Base-by-base conservation (phyloP, 1,140 invertebrate species). In the Aphelinus atriplicis region DNA sequence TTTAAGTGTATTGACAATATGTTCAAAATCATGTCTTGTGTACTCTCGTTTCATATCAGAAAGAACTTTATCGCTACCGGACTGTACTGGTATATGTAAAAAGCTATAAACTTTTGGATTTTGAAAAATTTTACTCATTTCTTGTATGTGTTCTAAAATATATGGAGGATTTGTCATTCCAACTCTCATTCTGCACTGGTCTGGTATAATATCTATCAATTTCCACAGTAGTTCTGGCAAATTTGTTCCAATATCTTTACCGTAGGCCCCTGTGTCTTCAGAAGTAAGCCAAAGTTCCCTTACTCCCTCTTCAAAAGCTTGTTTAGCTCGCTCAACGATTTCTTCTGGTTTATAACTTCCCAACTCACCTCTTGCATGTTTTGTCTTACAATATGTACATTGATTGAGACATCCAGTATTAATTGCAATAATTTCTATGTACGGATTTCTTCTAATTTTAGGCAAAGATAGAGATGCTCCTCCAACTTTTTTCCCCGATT, bases 161-260 rank as follows among this genome's bases (percentile, higher is more conserved):
- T 99, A 99, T 0, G 98, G 98, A 0, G 98, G 98, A 91, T 99
- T 99, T 1, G 97, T 98, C 97, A 98, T 99, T 9, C 97, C 97
- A 1, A 98, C 87, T 73, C 96, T 89, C 80, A 98, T 89, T 90
- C 95, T 93, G 81, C 96, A 97, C 43, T 95, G 94, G 62, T 95
- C 91, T 0, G 98, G 98, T 73, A 99, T 97, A 0, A 97, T 93
- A 75, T 96, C 91, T 0, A 98, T 93, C n/a, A 99, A 86, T 83
- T 93, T 87, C 91, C 93, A 93, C 50, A 99, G 88, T 56, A 99
- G 87, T 85, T 95, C 92, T 0, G 97, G 96, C 53, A 99, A 88
- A 3, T 91, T 95, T 0, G 93, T 93, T 9, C 94, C 96, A 80
- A 99, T 97, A 84, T 99, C 98, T 76, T 94, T 90, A 1, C 98